A percentile compares a stretch with the other conserved stretches of the same genome.
phyloP scores from a whole-genome alignment of 30 jellyfish, hydroid and myxozoan genomes.

The Catostylus mosaicus region DNA sequence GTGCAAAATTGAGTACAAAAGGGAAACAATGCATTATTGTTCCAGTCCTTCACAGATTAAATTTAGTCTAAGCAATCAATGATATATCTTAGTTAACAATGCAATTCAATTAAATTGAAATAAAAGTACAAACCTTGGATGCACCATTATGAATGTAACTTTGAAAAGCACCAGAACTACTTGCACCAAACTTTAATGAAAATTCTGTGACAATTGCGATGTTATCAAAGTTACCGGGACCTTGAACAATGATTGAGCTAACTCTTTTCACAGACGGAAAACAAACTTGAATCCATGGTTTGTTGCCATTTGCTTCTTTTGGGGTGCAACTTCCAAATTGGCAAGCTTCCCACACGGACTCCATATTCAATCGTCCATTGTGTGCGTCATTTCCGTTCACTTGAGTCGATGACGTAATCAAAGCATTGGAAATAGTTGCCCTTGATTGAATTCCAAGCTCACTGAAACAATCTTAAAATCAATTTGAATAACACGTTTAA shows the following conservation, averaged over 20 bases:
- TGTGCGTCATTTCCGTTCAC: conserved; percentile 31
- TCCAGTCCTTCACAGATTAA: no score
- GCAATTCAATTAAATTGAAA: background rate
- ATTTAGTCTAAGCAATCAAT: no score
- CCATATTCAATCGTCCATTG: conserved; percentile 38
- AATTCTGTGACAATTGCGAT: conserved; percentile 47
- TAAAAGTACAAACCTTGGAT: conserved; percentile 30
- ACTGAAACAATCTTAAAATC: conserved; percentile 46
- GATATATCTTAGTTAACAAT: background rate
- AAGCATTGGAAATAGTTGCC: conserved; percentile 2
- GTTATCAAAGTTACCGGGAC: conserved; percentile 41
- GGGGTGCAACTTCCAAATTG: conserved; percentile 38
- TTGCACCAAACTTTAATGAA: conserved; percentile 11
- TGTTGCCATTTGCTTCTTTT: conserved; percentile 31
- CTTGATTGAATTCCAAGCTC: conserved; percentile 42
- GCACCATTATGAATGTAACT: conserved; percentile 22
- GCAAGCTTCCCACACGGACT: conserved; percentile 54
- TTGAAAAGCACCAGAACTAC: conserved; percentile 1
- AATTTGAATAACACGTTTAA: no score
- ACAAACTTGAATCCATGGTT: conserved; percentile 75
- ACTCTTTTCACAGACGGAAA: conserved; percentile 7
- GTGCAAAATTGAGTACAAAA: no score
- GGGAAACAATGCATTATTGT: no score
- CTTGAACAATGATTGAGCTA: conserved; percentile 53
- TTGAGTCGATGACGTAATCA: conserved; percentile 43